Conservation (phyloP, 2,888 invertebrate genomes). For the Linnaemya vulpina region DNA sequence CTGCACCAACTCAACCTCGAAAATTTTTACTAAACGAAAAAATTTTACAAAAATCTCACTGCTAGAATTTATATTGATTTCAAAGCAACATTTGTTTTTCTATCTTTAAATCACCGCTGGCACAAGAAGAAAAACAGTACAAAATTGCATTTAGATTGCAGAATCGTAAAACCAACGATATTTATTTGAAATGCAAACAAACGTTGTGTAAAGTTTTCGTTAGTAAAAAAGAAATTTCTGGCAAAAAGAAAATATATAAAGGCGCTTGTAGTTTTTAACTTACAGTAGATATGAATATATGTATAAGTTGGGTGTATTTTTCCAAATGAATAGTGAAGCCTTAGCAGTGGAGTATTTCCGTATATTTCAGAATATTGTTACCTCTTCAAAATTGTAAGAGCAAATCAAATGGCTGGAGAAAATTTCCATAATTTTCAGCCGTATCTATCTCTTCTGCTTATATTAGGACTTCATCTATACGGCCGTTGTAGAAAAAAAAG, state of each 20-base stretch:
- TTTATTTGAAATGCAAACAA: background rate
- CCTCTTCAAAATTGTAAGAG: too few species aligned
- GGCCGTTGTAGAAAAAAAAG: too few species aligned
- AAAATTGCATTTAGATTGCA: background rate
- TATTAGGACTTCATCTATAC: too few species aligned
- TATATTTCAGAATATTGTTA: too few species aligned
- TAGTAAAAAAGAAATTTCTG: background rate
- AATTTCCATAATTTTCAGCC: too few species aligned
- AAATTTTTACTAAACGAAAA: slow-evolving; percentile 19
- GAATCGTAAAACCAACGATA: background rate
- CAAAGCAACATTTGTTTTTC: slow-evolving; percentile 2
- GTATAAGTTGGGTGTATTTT: too few species aligned
- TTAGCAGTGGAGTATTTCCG: too few species aligned
- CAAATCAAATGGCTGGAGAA: too few species aligned
- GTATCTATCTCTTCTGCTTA: too few species aligned
- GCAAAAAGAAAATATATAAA: background rate
- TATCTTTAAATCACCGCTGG: slow-evolving; percentile 2
- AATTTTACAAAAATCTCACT: slow-evolving; percentile 2
- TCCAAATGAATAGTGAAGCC: too few species aligned
- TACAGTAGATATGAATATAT: background rate
- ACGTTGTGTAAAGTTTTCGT: background rate
- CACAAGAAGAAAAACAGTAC: background rate
- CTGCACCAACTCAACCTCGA: slow-evolving; percentile 7
- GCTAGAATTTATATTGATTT: slow-evolving; percentile 48
- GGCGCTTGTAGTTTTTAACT: background rate